Base-by-base conservation (phyloP, 2,888 invertebrate species). In the Pteria penguin region DNA sequence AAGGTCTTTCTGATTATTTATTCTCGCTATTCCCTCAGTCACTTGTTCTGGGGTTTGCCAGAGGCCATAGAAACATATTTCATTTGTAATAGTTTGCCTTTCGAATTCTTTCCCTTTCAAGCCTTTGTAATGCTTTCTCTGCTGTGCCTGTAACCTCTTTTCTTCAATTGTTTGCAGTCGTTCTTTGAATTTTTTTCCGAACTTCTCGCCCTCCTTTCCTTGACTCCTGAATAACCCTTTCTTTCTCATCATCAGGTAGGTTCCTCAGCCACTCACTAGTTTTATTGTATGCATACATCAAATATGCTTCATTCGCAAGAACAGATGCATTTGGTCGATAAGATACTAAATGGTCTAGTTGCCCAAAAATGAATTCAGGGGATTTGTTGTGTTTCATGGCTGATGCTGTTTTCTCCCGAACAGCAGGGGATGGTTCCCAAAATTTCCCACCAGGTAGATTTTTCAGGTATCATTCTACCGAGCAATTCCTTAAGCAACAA, bases 21-120 rank as follows among this genome's bases (percentile, higher is more conserved):
- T 18, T 63, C 62, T 72, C 29, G 31, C 36, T 54, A 78, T 22
- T 18, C 45, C 78, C 70, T 81, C 79, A 29, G 75, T 36, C 22
- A 82, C 45, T 65, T 82, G 78, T 26, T 65, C 61, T 60, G 32
- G 36, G 62, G 74, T 78, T 54, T 82, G 82, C 79, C 79, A 82
- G 11, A 82, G 52, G 11, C 79, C 82, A 76, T 78, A 80, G 72
- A 33, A 73, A 57, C 77, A 82, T 11, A 82, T 78, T 52, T 62
- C 67, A 33, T 74, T 76, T 31, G 74, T 82, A 62, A 77, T 55
- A 55, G 62, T 70, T 54, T 80, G 79, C 33, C 73, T 54, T 24
- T 71, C 63, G 31, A 22, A 36, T 67, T 81, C 81, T 65, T n/a
- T 18, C 22, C 58, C 58, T 58, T 75, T 36, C 22, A 75, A 31